Conservation (phyloP, 2,888 invertebrate species). For the Crioceris asparagi region DNA sequence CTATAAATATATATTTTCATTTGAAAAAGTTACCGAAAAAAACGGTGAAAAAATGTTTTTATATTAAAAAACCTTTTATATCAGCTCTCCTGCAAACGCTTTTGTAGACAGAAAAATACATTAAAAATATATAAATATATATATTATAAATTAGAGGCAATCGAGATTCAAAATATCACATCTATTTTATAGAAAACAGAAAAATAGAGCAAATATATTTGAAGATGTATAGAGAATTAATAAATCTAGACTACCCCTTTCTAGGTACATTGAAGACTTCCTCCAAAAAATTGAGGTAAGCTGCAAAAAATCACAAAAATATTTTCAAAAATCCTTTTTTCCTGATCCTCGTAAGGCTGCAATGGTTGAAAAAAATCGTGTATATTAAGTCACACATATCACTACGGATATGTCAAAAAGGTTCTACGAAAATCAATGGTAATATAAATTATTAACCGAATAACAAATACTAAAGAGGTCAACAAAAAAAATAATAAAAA, state of each 20-base stretch:
- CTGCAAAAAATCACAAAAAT: constrained; percentile 32
- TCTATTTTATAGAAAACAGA: no score
- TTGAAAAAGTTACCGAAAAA: constrained; percentile 18
- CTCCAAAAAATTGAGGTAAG: constrained; percentile 24
- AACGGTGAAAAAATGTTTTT: constrained; percentile 24
- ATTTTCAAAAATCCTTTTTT: constrained; percentile 30
- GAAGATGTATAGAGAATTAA: no score
- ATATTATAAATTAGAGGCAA: no score
- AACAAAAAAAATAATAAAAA: constrained; percentile 6
- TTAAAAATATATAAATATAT: no score
- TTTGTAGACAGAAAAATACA: constrained; percentile 42
- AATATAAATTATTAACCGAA: constrained; percentile 9
- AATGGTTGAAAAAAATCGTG: constrained; percentile 38
- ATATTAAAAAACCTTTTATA: constrained; percentile 35
- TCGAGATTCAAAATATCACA: no score
- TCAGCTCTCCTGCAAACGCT: constrained; percentile 43
- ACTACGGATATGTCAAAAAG: constrained; percentile 39
- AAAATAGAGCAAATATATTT: no score
- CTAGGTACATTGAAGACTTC: no score
- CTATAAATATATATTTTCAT: constrained; percentile 21
- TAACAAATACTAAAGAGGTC: constrained; percentile 5
- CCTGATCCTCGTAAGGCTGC: constrained; percentile 36
- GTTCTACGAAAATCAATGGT: constrained; percentile 13
- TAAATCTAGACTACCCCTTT: no score
- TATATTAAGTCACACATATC: constrained; percentile 37